Evolutionary conservation across 2,797 vertebrate genomes (phyloP), one percentile per base, ranked within the genome.

Genomic region (Tauraco hartlaubi): DNA sequence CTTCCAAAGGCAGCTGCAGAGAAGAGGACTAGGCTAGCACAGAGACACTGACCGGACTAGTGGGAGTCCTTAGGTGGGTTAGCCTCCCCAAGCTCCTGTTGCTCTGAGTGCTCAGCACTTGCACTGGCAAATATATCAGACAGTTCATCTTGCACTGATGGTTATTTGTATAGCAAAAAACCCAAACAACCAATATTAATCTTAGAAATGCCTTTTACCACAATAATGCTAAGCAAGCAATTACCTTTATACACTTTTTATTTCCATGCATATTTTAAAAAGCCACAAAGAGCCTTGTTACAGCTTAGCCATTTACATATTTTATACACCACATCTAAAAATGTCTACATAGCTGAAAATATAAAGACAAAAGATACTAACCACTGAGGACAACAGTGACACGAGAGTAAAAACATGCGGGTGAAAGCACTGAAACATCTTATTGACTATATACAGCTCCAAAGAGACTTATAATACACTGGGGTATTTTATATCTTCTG

Each of bases 1-100:
- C 28, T 64, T 95, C 59, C 80, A 94, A 55, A 91, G 41, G 33
- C 88, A 93, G 35, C 14, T 39, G 41, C 83, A 96, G 76, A 85
- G 73, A 86, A 71, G 41, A 81, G 35, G 31, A 75, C 33, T 12
- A 88, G 66, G 46, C 29, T 86, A 85, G 71, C 41, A 81, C 20
- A 68, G 26, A 62, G 31, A 54, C 15, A 89, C 39, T 74, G 93
- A 28, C 56, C 92, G 76, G 31, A 83, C 63, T 58, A 12, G 35
- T 28, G 23, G 46, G 62, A 84, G 73, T 39, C 59, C 49, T 75
- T 44, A 41, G 25, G 9, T 19, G 58, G 68, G 72, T 66, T 83
- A 80, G 29, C 29, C 54, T 88, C 48, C 41, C 49, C 55, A 62
- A 12, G 68, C 18, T 90, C 46, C 75, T 39, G 15, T 25, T 8